phyloP scores from a whole-genome alignment of 92 coral and sea anemone species.

The Montipora capitata region DNA sequence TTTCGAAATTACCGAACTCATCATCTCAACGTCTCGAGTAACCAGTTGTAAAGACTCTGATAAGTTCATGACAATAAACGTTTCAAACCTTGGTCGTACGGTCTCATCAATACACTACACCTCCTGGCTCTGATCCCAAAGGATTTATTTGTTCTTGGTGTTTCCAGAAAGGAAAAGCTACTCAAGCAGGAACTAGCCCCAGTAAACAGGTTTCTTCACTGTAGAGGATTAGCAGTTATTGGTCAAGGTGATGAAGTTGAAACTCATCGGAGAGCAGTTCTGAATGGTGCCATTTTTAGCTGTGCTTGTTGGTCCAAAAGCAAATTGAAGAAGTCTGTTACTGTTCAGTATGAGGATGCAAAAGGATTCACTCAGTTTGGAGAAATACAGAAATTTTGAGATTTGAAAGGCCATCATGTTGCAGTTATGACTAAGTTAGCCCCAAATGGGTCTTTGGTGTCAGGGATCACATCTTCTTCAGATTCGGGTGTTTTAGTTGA shows the following conservation, averaged over 20 bases:
- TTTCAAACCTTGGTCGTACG: too few species aligned
- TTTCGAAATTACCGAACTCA: too few species aligned
- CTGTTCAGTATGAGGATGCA: slow-evolving; percentile 42
- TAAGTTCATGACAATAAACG: too few species aligned
- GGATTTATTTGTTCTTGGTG: slow-evolving; percentile 51
- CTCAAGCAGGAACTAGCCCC: slow-evolving; percentile 16
- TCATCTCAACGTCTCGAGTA: too few species aligned
- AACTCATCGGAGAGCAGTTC: slow-evolving; percentile 1
- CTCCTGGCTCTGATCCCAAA: neutral
- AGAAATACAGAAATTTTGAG: slow-evolving; percentile 40
- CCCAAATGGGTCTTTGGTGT: slow-evolving; percentile 18
- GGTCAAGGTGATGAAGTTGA: slow-evolving; percentile 5
- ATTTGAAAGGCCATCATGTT: slow-evolving; percentile 15
- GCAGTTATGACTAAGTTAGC: slow-evolving; percentile 22
- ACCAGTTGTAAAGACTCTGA: too few species aligned
- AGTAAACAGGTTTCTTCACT: slow-evolving; percentile 42
- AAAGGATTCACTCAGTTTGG: slow-evolving; percentile 36
- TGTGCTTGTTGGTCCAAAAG: neutral
- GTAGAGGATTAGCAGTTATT: slow-evolving; percentile 29
- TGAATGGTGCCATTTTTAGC: slow-evolving; percentile 8
- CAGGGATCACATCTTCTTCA: slow-evolving; percentile 7
- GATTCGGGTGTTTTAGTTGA: slow-evolving; percentile 5
- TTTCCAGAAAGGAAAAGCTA: slow-evolving; percentile 21
- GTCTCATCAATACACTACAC: too few species aligned
- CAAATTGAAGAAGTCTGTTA: slow-evolving; percentile 38